These are phyloP conservation scores for Arctopsyche grandis DNA, from an alignment of 1,140 invertebrate species.

Conservation along the genomic window DNA sequence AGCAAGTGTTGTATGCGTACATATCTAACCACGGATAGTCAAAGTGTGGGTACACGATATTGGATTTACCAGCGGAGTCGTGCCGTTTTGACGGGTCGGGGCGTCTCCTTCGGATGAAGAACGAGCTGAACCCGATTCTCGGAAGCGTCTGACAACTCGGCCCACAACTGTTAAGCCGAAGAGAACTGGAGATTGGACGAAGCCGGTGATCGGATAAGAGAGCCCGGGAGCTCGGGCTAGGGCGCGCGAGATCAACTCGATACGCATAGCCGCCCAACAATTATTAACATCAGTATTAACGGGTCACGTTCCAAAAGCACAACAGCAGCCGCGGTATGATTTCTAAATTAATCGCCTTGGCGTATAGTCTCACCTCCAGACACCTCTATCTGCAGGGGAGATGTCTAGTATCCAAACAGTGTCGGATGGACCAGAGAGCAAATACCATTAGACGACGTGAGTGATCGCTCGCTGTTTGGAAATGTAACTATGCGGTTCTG, in stretches of 20 bases:
- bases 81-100: background rate
- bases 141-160: too few species aligned
- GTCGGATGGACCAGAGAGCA: too few species aligned
- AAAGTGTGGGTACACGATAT: too few species aligned
- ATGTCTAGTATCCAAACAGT: background rate
- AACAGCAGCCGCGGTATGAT: background rate
- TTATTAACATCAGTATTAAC: slow-evolving; percentile 51
- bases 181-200: background rate
- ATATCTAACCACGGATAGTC: too few species aligned
- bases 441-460: too few species aligned
- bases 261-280: slow-evolving; percentile 46
- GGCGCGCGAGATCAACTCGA: slow-evolving; percentile 46
- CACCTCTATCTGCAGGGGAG: background rate
- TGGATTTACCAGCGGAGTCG: background rate
- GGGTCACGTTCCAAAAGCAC: slow-evolving; percentile 46
- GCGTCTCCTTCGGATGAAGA: background rate
- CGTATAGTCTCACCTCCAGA: background rate
- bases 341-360: slow-evolving; percentile 22
- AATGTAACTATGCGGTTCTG: too few species aligned
- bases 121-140: background rate
- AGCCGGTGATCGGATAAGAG: background rate
- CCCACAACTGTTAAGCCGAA: background rate
- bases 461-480: too few species aligned
- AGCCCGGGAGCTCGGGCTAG: background rate
- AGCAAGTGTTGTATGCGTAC: too few species aligned